These are phyloP conservation scores for Bombus terrestris DNA, from an alignment of 1,140 invertebrate species.

Conservation along the genomic window DNA sequence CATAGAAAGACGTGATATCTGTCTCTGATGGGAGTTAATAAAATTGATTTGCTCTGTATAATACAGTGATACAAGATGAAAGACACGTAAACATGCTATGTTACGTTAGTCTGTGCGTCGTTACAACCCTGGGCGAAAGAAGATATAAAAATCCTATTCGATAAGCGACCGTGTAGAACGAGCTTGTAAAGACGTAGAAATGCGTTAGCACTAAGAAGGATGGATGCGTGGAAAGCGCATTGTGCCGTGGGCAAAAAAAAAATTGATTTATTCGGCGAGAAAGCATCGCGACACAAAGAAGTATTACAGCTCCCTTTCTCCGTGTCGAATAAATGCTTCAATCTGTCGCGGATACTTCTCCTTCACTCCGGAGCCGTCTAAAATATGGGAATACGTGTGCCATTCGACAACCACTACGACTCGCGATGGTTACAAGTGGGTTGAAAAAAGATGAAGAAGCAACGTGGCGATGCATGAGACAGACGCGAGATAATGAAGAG, in stretches of 20 bases:
- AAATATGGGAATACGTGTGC: constrained; percentile 64
- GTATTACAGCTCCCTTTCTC: constrained; percentile 9
- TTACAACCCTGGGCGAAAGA: not conserved
- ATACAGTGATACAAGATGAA: not conserved
- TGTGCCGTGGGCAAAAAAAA: not conserved
- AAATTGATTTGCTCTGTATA: constrained; percentile 16
- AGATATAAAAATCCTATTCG: not conserved
- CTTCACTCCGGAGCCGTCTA: constrained; percentile 36
- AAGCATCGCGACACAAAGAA: constrained; percentile 30
- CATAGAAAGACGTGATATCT: not conserved
- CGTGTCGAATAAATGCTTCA: constrained; percentile 51
- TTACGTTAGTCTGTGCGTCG: not conserved
- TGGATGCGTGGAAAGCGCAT: not conserved
- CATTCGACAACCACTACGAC: constrained; percentile 21
- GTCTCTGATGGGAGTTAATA: not conserved
- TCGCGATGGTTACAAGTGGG: not conserved
- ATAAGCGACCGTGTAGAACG: not conserved
- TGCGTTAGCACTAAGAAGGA: not conserved
- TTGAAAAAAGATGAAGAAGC: constrained; percentile 40
- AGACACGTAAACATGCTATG: not conserved
- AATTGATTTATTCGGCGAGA: constrained; percentile 38
- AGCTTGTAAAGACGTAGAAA: not conserved
- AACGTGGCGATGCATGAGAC: constrained; percentile 12
- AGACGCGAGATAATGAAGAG: not conserved
- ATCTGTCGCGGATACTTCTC: constrained; percentile 47